Evolutionary conservation across 2,113 vertebrate genomes (phyloP).

Genomic region (Ciconia boyciana): DNA sequence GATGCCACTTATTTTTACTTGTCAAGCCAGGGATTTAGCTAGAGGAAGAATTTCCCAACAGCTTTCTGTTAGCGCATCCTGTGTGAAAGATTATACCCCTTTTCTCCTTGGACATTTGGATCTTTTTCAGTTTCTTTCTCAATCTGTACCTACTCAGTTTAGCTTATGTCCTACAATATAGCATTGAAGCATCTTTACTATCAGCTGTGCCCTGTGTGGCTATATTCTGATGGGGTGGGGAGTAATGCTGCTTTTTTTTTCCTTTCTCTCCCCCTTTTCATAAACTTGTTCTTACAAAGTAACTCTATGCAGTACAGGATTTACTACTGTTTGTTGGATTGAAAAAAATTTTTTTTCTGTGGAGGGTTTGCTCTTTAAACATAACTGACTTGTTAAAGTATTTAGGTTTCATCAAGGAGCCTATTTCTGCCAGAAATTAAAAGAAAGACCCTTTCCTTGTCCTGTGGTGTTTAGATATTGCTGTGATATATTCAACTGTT

Average conservation of each 20-base stretch:
- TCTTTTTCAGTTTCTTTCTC: slow-evolving; percentile 20
- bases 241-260: slow-evolving; percentile 20
- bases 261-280: background rate
- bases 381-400: background rate
- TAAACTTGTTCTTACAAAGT: slow-evolving; percentile 12
- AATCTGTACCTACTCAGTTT: background rate
- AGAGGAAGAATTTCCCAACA: slow-evolving; percentile 52
- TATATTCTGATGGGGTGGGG: background rate
- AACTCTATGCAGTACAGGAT: slow-evolving; percentile 43
- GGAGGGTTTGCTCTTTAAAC: background rate
- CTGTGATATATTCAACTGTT: background rate
- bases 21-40: slow-evolving; percentile 71
- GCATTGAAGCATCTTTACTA: slow-evolving; percentile 14
- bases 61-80: slow-evolving; percentile 33
- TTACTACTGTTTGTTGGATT: background rate
- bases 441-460: background rate
- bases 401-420: background rate
- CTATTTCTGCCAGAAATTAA: background rate
- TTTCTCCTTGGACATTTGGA: slow-evolving; percentile 6
- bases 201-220: slow-evolving; percentile 9
- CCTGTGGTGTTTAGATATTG: background rate
- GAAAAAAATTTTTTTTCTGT: background rate
- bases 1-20: slow-evolving; percentile 25
- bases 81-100: background rate
- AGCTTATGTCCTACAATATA: background rate